A percentile compares a stretch with the other conserved stretches of the same genome.
Conservation (phyloP, 2,113 vertebrate genomes). For the Colinus virginianus region DNA sequence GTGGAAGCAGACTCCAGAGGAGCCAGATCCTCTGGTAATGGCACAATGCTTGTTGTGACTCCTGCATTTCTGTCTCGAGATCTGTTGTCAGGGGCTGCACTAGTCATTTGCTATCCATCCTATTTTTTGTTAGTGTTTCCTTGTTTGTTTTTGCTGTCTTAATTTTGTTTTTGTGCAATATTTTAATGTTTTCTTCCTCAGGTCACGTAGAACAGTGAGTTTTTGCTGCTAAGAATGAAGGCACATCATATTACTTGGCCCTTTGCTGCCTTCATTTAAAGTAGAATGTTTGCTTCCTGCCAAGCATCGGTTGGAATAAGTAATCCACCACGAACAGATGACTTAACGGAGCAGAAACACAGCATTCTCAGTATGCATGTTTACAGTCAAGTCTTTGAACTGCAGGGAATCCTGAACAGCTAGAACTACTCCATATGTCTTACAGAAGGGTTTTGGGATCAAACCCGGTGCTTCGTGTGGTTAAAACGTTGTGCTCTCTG, state of each 20-base stretch:
- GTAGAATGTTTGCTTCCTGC: constrained; percentile 63
- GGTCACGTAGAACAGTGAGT: constrained; percentile 67
- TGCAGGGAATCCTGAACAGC: constrained; percentile 33
- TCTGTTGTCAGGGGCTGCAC: constrained; percentile 60
- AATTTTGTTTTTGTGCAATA: constrained; percentile 80
- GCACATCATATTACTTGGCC: constrained; percentile 50
- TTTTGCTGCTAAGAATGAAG: constrained; percentile 69
- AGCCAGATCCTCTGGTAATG: constrained; percentile 45
- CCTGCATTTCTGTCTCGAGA: constrained; percentile 61
- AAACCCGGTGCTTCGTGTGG: constrained; percentile 59
- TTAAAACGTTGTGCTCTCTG: constrained; percentile 12
- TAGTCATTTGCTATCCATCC: constrained; percentile 38
- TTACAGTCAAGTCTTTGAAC: constrained; percentile 42
- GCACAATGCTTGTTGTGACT: constrained; percentile 67
- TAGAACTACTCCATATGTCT: constrained; percentile 26
- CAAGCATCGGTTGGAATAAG: constrained; percentile 5
- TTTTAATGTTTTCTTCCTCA: constrained; percentile 76
- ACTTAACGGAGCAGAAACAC: constrained; percentile 27
- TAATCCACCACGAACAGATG: constrained; percentile 10
- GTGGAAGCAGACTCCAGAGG: constrained; percentile 17
- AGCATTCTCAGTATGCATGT: neutral
- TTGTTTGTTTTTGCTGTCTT: constrained; percentile 54
- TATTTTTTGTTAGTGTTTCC: constrained; percentile 31
- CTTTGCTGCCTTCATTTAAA: constrained; percentile 62
- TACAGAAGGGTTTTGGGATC: constrained; percentile 42